These are phyloP conservation scores for Meteorus colon DNA, from an alignment of 2,888 invertebrate genomes.

Conservation along the genomic window DNA sequence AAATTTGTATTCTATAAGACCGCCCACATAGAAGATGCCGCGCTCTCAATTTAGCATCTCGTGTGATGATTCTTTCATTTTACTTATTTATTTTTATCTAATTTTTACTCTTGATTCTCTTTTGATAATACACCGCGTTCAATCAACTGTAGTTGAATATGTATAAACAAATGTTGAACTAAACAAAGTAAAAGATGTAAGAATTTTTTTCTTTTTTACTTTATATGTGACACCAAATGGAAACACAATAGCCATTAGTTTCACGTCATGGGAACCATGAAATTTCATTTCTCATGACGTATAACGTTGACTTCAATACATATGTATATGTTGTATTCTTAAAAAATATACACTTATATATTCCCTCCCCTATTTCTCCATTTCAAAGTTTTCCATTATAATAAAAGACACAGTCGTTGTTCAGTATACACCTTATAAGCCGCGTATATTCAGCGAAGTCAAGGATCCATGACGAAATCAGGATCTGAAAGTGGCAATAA, in stretches of 20 bases:
- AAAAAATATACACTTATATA: constrained; percentile 3
- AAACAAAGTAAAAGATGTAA: constrained; percentile 12
- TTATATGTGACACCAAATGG: constrained; percentile 35
- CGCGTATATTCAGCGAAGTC: constrained; percentile 57
- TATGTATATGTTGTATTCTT: not conserved
- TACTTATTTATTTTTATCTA: constrained; percentile 1
- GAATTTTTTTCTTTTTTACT: constrained; percentile 33
- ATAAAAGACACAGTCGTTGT: constrained; percentile 38
- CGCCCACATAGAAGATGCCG: constrained; percentile 55
- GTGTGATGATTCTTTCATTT: constrained; percentile 12
- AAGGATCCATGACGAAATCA: constrained; percentile 66
- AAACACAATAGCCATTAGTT: constrained; percentile 50
- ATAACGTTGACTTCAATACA: not conserved
- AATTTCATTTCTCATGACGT: constrained; percentile 12
- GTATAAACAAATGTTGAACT: not conserved
- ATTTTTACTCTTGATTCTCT: constrained; percentile 13
- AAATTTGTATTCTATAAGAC: constrained; percentile 55
- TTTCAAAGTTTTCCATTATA: constrained; percentile 50
- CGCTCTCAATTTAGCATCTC: not conserved
- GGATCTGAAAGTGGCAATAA: constrained; percentile 56
- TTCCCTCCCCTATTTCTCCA: not conserved
- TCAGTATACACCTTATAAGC: constrained; percentile 30
- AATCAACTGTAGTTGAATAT: constrained; percentile 7
- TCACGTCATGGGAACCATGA: constrained; percentile 43
- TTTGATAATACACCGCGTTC: constrained; percentile 22